A percentile compares a stretch with the other conserved stretches of the same genome.
These are phyloP conservation scores for Bruchidius siliquastri DNA, from an alignment of 2,888 invertebrate genomes.

Conservation along the genomic window DNA sequence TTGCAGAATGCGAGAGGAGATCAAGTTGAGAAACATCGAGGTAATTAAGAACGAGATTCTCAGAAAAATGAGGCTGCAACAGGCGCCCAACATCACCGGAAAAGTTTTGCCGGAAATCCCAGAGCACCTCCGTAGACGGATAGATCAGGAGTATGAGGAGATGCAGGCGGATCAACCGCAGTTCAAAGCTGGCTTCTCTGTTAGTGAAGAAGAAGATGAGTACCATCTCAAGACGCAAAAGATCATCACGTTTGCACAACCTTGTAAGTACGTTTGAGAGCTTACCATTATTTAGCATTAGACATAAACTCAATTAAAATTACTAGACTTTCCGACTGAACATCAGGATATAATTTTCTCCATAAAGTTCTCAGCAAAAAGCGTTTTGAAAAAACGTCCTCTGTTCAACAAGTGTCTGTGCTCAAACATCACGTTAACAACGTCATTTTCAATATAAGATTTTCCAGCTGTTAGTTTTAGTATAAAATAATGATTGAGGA, in stretches of 20 bases:
- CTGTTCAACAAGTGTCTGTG: no score
- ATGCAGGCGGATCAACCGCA: constrained; percentile 50
- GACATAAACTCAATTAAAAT: no score
- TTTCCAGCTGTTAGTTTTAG: no score
- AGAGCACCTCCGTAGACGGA: constrained; percentile 40
- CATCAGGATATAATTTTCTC: no score
- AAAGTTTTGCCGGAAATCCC: constrained; percentile 54
- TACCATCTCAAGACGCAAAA: constrained; percentile 64
- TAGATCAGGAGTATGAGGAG: constrained; percentile 37
- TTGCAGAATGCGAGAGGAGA: constrained; percentile 55
- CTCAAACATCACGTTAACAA: no score
- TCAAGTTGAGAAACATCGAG: constrained; percentile 53
- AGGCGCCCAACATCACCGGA: constrained; percentile 56
- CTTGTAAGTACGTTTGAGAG: constrained; percentile 39
- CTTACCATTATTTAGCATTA: background rate
- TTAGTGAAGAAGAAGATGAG: constrained; percentile 64
- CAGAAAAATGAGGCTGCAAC: constrained; percentile 54
- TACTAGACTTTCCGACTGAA: no score
- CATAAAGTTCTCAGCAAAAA: no score
- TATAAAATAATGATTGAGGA: no score
- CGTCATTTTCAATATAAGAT: no score
- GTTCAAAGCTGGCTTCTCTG: constrained; percentile 46
- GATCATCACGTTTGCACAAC: constrained; percentile 63
- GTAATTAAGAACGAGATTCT: constrained; percentile 59
- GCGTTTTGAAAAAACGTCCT: no score